Percentiles rank a stretch among this genome's conserved stretches.
These are phyloP conservation scores for Lypha dubia DNA, from an alignment of 2,888 invertebrate genomes.

Conservation along the genomic window DNA sequence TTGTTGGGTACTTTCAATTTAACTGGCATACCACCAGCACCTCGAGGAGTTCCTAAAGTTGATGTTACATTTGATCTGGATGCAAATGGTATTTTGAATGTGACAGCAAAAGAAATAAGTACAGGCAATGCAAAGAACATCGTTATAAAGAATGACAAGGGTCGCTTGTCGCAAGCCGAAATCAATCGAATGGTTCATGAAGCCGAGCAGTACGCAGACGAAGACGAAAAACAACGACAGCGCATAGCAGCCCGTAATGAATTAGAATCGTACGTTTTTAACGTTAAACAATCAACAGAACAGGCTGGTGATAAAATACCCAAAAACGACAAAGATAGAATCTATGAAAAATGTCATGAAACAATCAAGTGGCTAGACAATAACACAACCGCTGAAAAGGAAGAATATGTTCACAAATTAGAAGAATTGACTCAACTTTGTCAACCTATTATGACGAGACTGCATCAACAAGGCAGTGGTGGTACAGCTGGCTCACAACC, in stretches of 20 bases:
- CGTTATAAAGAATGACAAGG: conserved; percentile 91
- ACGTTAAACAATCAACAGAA: conserved; percentile 88
- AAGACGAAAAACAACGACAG: conserved; percentile 88
- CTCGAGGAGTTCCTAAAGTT: conserved; percentile 92
- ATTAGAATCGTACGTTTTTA: conserved; percentile 88
- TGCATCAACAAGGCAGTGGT: conserved; percentile 84
- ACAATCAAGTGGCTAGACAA: conserved; percentile 90
- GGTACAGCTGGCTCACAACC: conserved; percentile 35
- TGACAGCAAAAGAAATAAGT: conserved; percentile 88
- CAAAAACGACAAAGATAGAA: conserved; percentile 88
- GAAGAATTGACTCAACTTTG: conserved; percentile 81
- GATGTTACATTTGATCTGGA: conserved; percentile 92
- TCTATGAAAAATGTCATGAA: conserved; percentile 86
- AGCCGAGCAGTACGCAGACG: conserved; percentile 88
- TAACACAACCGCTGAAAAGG: conserved; percentile 90
- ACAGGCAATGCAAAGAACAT: conserved; percentile 89
- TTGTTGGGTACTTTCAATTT: conserved; percentile 97
- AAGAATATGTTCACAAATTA: conserved; percentile 87
- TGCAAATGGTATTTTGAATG: conserved; percentile 96
- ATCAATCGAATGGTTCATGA: conserved; percentile 90
- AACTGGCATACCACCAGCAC: conserved; percentile 96
- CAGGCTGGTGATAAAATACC: conserved; percentile 87
- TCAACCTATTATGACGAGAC: conserved; percentile 84
- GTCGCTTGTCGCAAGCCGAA: conserved; percentile 90
- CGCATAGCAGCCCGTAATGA: conserved; percentile 89